Evolutionary conservation across 2,888 invertebrate genomes (phyloP).

Genomic region (Dasypogon diadema): DNA sequence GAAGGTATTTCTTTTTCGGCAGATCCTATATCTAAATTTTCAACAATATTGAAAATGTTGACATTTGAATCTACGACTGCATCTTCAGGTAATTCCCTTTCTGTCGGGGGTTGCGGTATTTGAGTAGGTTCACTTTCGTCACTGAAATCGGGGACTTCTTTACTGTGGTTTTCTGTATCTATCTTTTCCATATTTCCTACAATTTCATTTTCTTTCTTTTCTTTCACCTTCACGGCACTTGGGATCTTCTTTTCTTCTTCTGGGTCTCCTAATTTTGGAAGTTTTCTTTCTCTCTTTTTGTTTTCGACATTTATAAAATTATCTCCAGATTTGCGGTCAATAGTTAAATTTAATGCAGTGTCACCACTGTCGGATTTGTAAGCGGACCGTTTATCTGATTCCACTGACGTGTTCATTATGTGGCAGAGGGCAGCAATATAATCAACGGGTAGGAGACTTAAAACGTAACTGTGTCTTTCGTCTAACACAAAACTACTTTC

Average conservation of each 20-base stretch:
- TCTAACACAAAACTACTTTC: slow-evolving; percentile 19
- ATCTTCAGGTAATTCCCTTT: slow-evolving; percentile 49
- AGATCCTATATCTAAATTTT: slow-evolving; percentile 49
- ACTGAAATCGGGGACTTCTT: background rate
- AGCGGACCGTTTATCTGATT: slow-evolving; percentile 50
- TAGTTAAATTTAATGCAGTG: slow-evolving; percentile 61
- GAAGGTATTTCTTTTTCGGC: slow-evolving; percentile 51
- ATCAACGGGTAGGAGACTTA: slow-evolving; percentile 75
- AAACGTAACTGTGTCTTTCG: slow-evolving; percentile 70
- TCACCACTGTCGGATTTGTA: slow-evolving; percentile 54
- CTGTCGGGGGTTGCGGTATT: slow-evolving; percentile 59
- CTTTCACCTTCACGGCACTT: background rate
- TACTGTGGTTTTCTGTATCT: slow-evolving; percentile 14
- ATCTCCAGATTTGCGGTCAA: slow-evolving; percentile 57
- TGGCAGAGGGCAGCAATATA: slow-evolving; percentile 85
- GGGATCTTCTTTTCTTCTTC: background rate
- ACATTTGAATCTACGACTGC: slow-evolving; percentile 56
- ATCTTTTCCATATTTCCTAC: background rate
- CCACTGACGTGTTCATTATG: slow-evolving; percentile 71
- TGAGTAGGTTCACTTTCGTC: slow-evolving; percentile 56
- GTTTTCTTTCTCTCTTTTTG: slow-evolving; percentile 10
- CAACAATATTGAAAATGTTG: slow-evolving; percentile 62
- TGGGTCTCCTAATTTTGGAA: background rate
- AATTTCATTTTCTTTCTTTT: background rate
- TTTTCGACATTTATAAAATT: slow-evolving; percentile 23